A percentile compares a stretch with the other conserved stretches of the same genome.
Evolutionary conservation across 2,797 vertebrate species (phyloP).

Genomic region (Botia almorhae): DNA sequence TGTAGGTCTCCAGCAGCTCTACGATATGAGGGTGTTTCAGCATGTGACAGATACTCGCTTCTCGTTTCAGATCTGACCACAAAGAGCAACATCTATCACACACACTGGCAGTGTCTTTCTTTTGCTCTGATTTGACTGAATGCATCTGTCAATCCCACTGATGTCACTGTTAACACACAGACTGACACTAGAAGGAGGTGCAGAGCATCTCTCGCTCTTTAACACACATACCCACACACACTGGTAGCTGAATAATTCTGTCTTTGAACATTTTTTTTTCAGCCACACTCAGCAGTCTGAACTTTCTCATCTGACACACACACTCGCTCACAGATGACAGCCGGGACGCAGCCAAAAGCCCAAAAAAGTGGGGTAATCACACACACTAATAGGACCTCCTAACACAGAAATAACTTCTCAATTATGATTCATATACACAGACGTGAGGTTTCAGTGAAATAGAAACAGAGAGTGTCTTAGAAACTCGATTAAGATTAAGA

Average conservation of each 20-base stretch:
- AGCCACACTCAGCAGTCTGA: not conserved
- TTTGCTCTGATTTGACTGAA: too few species aligned
- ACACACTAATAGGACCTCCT: not conserved
- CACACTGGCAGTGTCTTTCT: not conserved
- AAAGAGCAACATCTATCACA: not conserved
- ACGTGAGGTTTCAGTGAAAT: too few species aligned
- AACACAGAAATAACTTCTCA: too few species aligned
- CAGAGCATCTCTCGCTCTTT: too few species aligned
- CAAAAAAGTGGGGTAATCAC: not conserved
- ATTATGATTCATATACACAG: too few species aligned
- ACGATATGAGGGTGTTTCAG: constrained; percentile 99
- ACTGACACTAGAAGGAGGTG: too few species aligned
- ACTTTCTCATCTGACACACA: not conserved
- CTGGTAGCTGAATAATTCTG: not conserved
- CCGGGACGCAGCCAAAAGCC: constrained; percentile 4
- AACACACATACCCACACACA: too few species aligned
- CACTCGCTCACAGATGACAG: constrained; percentile 13
- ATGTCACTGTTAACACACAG: too few species aligned
- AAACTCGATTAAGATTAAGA: too few species aligned
- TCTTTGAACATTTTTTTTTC: not conserved
- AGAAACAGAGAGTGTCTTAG: too few species aligned
- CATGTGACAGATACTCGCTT: constrained; percentile 99
- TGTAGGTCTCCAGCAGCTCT: constrained; percentile 97
- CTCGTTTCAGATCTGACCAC: constrained; percentile 92
- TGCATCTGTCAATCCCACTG: too few species aligned